Base-by-base conservation (phyloP, 2,797 vertebrate species). In the Alcedo quadribrachys region DNA sequence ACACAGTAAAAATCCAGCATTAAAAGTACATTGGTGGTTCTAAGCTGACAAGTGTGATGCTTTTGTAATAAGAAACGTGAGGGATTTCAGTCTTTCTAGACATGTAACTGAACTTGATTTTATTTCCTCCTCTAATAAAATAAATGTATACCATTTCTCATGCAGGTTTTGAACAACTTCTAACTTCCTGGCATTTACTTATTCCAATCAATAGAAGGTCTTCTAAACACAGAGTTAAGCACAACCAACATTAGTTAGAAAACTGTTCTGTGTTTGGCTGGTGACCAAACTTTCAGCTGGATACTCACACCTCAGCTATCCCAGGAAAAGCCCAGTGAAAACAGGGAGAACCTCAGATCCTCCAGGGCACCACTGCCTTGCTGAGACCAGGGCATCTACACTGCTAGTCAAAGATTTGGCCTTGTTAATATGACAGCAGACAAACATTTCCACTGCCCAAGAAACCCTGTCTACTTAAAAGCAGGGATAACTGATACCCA, bases 371-470 rank as follows among this genome's bases (percentile, higher is more conserved):
- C 15, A 21, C 0, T 67, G 54, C 20, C 55, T 55, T 33, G 21
- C 18, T 9, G 5, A 58, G 65, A 37, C 35, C 2, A 10, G 46
- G 18, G 37, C 24, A 74, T 51, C 32, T 81, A 15, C 33, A 18
- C 33, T 0, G 0, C 22, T 43, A 3, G 5, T 11, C 30, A 40
- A 78, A 61, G 22, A 42, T 42, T 40, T 40, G 65, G 45, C 18
- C n/a, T 40, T 50, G 18, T 40, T 67, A 53, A 28, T 11, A 51
- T 7, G 45, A 78, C 87, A 71, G 42, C 8, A 83, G 15, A 71
- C 45, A 55, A 77, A 75, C 21, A 77, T 58, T 46, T 90, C 30
- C 51, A 76, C 30, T 85, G 58, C 60, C 9, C 9, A 69, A 76
- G 50, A 81, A 81, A 48, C 15, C 51, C 12, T 19, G 8, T 7